phyloP scores from a whole-genome alignment of 2,797 vertebrate genomes.

The Delichon dasypus region DNA sequence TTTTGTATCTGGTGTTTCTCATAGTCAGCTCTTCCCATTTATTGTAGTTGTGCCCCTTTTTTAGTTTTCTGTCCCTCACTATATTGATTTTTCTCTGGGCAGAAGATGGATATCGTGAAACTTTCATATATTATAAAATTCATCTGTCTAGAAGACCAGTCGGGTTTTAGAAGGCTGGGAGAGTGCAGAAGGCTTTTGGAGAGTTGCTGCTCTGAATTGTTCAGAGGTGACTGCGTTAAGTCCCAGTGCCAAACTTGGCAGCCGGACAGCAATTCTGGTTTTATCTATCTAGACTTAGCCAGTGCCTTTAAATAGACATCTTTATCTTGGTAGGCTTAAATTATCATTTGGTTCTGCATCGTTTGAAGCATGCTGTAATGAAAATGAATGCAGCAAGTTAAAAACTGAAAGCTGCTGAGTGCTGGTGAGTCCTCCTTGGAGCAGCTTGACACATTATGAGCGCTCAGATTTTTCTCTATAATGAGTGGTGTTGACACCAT shows the following conservation, averaged over 20 bases:
- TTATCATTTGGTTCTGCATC: neutral
- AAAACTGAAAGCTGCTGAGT: neutral
- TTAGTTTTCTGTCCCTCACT: neutral
- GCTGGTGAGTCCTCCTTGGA: neutral
- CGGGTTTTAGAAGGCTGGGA: neutral
- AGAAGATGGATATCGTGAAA: rapidly evolving
- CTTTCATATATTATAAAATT: neutral
- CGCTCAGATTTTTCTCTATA: neutral
- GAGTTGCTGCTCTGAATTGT: neutral
- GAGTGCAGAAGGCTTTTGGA: neutral
- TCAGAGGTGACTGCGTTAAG: neutral
- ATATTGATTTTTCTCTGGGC: neutral
- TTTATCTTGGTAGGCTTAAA: neutral
- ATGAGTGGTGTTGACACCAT: neutral
- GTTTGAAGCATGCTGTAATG: neutral
- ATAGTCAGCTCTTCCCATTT: neutral
- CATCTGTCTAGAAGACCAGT: neutral
- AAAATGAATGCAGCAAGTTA: neutral
- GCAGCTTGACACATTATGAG: neutral
- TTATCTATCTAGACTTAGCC: neutral
- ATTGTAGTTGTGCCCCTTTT: neutral
- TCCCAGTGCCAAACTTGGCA: neutral
- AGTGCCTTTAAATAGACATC: neutral
- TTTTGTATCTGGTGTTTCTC: neutral
- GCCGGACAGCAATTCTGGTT: neutral